Base-by-base conservation (phyloP, 2,888 invertebrate species). In the Harpalus rufipes region DNA sequence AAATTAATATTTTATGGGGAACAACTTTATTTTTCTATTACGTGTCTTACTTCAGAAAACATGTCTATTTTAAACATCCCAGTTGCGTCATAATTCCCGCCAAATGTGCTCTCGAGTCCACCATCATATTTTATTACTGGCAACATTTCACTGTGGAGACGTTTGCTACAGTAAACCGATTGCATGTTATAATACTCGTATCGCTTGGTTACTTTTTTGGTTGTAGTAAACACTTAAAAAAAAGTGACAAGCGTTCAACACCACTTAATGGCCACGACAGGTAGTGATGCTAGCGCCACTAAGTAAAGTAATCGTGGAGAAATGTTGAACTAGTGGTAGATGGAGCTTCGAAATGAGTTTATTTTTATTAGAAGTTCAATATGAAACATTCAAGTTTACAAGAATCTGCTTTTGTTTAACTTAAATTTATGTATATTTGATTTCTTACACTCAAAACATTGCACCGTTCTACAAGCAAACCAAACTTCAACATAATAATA, bases 201-300 rank as follows among this genome's bases (percentile, higher is more conserved):
- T 63, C 3, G 21, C 63, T 63, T 63, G 21, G 63, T 21, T 63
- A 25, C 63, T 8, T 12, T 21, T 12, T 7, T 25, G 12, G 63
- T 61, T 63, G 25, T 21, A 63, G n/a, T 25, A 7, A 6, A 18
- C 12, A 25, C 12, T 3, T 21, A 63, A 63, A 61, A 61, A 63
- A 63, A 63, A 63, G 63, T 63, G 63, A 63, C 63, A 63, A 21
- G 63, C 63, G 7, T 21, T 63, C 63, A 63, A 1, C 63, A 12
- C 25, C 63, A 63, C 25, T 63, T 63, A 63, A 21, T 25, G 63
- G 12, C 63, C 63, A 59, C 18, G 59, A 59, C 16, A 16, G 59
- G 59, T 59, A 59, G 59, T 18, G 16, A 14, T 16, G 5, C 6
- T 16, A 6, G 63, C 63, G 63, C 5, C 59, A 16, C 8, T 61